phyloP scores from a whole-genome alignment of 2,888 invertebrate genomes.

The Patella caerulea region DNA sequence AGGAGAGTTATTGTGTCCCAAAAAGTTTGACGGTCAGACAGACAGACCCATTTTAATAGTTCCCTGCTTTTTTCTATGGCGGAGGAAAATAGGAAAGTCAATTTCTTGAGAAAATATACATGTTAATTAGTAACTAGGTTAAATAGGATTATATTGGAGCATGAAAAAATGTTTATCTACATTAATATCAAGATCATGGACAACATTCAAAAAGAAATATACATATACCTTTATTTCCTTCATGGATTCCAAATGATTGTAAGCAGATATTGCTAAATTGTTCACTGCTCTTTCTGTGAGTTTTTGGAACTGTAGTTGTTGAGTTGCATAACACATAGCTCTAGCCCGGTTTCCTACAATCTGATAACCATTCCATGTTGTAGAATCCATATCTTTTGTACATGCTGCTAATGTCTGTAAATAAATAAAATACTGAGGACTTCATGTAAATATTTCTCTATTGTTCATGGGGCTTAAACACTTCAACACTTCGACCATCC shows the following conservation, averaged over 20 bases:
- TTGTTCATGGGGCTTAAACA: background rate
- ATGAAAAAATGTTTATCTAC: too few species aligned
- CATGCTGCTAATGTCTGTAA: constrained; percentile 77
- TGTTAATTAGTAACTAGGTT: too few species aligned
- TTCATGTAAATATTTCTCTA: background rate
- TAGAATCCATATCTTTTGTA: constrained; percentile 78
- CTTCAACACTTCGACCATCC: background rate
- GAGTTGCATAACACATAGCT: constrained; percentile 79
- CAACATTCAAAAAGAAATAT: too few species aligned
- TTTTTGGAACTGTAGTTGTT: constrained; percentile 79
- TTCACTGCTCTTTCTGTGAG: constrained; percentile 79
- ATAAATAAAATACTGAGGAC: constrained; percentile 13
- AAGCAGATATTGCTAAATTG: constrained; percentile 76
- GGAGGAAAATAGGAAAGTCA: too few species aligned
- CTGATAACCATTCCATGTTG: constrained; percentile 81
- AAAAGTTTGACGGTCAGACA: too few species aligned
- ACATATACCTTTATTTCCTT: constrained; percentile 72
- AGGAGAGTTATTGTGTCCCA: too few species aligned
- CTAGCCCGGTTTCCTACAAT: constrained; percentile 79
- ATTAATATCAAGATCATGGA: too few species aligned
- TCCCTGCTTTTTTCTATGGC: too few species aligned
- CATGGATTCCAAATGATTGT: constrained; percentile 73
- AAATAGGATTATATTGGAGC: too few species aligned
- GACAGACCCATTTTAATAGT: too few species aligned
- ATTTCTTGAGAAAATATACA: too few species aligned